A percentile compares a stretch with the other conserved stretches of the same genome.
phyloP scores from a whole-genome alignment of 35 echinoderm and acorn worm genomes.

The Heliocidaris erythrogramma region DNA sequence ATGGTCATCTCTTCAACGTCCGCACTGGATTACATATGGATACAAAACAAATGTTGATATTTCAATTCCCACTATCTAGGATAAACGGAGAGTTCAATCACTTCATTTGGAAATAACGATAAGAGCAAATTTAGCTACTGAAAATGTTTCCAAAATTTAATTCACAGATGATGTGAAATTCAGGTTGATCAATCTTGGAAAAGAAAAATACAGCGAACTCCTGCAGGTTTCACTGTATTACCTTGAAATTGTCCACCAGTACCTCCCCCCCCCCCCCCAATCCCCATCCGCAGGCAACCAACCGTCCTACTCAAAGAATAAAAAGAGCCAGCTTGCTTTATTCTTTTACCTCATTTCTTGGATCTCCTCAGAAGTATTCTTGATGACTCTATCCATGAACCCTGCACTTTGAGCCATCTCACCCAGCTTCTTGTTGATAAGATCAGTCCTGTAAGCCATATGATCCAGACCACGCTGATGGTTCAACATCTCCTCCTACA shows the following conservation, averaged over 20 bases:
- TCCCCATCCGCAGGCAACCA: no score
- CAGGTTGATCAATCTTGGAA: no score
- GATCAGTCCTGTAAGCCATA: constrained; percentile 76
- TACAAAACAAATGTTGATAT: not conserved
- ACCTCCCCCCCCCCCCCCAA: no score
- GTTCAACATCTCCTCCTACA: constrained; percentile 76
- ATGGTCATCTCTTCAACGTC: constrained; percentile 89
- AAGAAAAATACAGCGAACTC: no score
- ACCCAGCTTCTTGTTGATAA: constrained; percentile 84
- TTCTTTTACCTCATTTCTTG: constrained; percentile 74
- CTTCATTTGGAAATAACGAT: no score
- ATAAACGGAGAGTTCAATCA: no score
- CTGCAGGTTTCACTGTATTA: no score
- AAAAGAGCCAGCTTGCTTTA: not conserved
- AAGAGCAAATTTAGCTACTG: no score
- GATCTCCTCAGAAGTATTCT: constrained; percentile 75
- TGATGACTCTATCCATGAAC: constrained; percentile 90
- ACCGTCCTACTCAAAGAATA: not conserved
- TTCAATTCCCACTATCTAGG: no score
- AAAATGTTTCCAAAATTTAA: no score
- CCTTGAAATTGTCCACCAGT: no score
- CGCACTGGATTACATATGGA: constrained; percentile 53
- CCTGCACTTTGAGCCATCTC: constrained; percentile 81
- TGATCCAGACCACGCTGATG: constrained; percentile 71
- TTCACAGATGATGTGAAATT: no score